Evolutionary conservation across 2,797 vertebrate species (phyloP).

Genomic region (Sebastes paucispinis): DNA sequence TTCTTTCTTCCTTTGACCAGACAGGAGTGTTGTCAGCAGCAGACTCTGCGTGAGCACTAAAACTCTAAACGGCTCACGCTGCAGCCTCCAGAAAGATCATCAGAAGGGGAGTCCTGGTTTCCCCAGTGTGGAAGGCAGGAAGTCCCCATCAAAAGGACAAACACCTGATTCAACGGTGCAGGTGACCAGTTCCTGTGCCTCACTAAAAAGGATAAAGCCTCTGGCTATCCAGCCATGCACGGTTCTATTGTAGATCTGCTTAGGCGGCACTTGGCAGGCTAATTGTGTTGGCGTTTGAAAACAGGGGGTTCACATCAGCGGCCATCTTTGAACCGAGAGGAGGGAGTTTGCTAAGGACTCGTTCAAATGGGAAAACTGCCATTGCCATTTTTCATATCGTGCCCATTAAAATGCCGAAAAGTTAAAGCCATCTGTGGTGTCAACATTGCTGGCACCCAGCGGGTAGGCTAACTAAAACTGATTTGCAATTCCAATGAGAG

Average conservation of each 20-base stretch:
- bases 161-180: slow-evolving; percentile 21
- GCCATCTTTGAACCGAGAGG: slow-evolving; percentile 59
- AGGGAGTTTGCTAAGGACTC: slow-evolving; percentile 38
- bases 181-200: slow-evolving; percentile 21
- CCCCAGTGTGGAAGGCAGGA: background rate
- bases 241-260: slow-evolving; percentile 34
- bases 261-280: slow-evolving; percentile 50
- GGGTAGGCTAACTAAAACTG: slow-evolving; percentile 54
- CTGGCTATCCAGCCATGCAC: slow-evolving; percentile 8
- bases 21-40: slow-evolving; percentile 42
- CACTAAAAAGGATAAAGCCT: slow-evolving; percentile 21
- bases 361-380: slow-evolving; percentile 64
- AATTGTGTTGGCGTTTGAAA: slow-evolving; percentile 49
- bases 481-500: slow-evolving; percentile 64
- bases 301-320: slow-evolving; percentile 56
- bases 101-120: slow-evolving; percentile 12
- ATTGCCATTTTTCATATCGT: slow-evolving; percentile 62
- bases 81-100: slow-evolving; percentile 31
- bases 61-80: slow-evolving; percentile 5
- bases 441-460: slow-evolving; percentile 60
- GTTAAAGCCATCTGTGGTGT: slow-evolving; percentile 77
- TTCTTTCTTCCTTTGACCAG: slow-evolving; percentile 6
- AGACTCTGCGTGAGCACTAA: slow-evolving; percentile 14
- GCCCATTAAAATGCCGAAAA: slow-evolving; percentile 71
- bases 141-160: slow-evolving; percentile 23